A percentile compares a stretch with the other conserved stretches of the same genome.
Evolutionary conservation across 2,888 invertebrate genomes (phyloP).

Genomic region (Idaea aversata): DNA sequence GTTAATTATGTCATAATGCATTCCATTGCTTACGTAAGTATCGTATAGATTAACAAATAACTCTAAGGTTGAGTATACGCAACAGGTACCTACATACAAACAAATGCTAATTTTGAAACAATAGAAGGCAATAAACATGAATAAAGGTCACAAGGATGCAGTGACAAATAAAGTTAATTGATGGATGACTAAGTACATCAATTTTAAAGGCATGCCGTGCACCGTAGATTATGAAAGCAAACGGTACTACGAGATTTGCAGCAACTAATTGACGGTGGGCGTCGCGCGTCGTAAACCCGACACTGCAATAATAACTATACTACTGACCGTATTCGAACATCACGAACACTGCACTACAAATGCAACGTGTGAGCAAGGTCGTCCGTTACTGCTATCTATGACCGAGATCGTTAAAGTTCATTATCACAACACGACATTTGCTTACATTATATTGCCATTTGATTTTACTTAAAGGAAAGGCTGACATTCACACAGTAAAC

Average conservation of each 20-base stretch:
- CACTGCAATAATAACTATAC: slow-evolving; percentile 35
- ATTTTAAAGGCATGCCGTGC: slow-evolving; percentile 26
- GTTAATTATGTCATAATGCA: slow-evolving; percentile 41
- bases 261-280: slow-evolving; percentile 51
- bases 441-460: slow-evolving; percentile 38
- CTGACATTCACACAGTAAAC: neutral
- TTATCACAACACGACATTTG: slow-evolving; percentile 40
- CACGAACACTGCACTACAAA: slow-evolving; percentile 38
- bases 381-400: slow-evolving; percentile 30
- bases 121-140: neutral
- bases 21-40: slow-evolving; percentile 39
- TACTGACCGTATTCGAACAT: slow-evolving; percentile 48
- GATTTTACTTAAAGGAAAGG: neutral
- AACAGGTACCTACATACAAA: slow-evolving; percentile 6
- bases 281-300: slow-evolving; percentile 39
- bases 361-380: slow-evolving; percentile 54
- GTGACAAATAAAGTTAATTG: slow-evolving; percentile 21
- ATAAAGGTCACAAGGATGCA: slow-evolving; percentile 3
- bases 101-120: neutral
- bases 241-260: slow-evolving; percentile 29
- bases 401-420: slow-evolving; percentile 40
- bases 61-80: slow-evolving; percentile 33
- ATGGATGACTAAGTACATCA: slow-evolving; percentile 15
- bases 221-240: slow-evolving; percentile 16
- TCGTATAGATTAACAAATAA: slow-evolving; percentile 41